A percentile compares a stretch with the other conserved stretches of the same genome.
Evolutionary conservation across 2,888 invertebrate genomes (phyloP).

Genomic region (Melieria omissa): DNA sequence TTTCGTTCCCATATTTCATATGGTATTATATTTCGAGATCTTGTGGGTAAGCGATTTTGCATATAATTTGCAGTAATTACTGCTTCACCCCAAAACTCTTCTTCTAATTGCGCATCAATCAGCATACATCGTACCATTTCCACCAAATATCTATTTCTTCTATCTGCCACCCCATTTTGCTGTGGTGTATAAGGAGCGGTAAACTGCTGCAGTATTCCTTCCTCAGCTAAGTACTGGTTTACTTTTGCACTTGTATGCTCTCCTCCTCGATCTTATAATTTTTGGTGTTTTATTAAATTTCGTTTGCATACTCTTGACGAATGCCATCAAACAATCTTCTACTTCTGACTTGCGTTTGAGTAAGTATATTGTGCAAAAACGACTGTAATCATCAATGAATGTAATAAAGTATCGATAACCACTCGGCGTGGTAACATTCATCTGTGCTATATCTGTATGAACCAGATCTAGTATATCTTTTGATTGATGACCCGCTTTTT

Average conservation of each 20-base stretch:
- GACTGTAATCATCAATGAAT: constrained; percentile 55
- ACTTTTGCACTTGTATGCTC: constrained; percentile 31
- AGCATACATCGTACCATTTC: constrained; percentile 42
- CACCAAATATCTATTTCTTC: constrained; percentile 39
- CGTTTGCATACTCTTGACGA: constrained; percentile 35
- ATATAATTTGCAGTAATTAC: constrained; percentile 40
- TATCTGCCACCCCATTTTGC: constrained; percentile 41
- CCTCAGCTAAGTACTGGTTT: constrained; percentile 19
- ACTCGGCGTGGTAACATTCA: no score
- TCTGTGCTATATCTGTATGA: no score
- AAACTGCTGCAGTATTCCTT: constrained; percentile 31
- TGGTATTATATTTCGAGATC: constrained; percentile 38
- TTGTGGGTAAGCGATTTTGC: constrained; percentile 38
- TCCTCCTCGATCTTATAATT: constrained; percentile 38
- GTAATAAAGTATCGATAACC: constrained; percentile 38
- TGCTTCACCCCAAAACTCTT: constrained; percentile 38
- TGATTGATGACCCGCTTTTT: constrained; percentile 17
- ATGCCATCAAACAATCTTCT: constrained; percentile 30
- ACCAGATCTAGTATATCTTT: no score
- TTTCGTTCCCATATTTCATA: constrained; percentile 38
- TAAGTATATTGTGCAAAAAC: constrained; percentile 48
- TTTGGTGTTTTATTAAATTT: constrained; percentile 35
- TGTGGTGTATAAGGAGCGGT: constrained; percentile 39
- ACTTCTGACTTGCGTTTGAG: constrained; percentile 46
- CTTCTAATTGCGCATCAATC: constrained; percentile 35